Evolutionary conservation across 2,888 invertebrate species (phyloP).

Genomic region (Limenitis arthemis): DNA sequence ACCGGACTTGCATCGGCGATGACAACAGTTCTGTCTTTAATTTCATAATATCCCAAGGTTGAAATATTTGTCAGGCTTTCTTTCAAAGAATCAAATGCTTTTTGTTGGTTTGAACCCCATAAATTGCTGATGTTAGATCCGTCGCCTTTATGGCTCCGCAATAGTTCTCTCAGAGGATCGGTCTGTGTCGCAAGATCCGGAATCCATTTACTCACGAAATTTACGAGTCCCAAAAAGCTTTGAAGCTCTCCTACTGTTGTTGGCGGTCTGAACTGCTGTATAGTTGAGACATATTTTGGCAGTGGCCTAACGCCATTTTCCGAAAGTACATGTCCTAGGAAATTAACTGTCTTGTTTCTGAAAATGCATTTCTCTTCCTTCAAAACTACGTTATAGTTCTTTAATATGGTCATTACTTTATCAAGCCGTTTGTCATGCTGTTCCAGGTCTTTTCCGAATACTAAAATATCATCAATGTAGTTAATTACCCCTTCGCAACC

Average conservation of each 20-base stretch:
- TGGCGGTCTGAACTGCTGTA: constrained; percentile 21
- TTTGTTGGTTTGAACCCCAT: constrained; percentile 16
- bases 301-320: constrained; percentile 20
- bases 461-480: background rate
- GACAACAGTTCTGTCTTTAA: constrained; percentile 9
- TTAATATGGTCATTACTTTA: constrained; percentile 18
- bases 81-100: too few relatives aligned
- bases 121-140: constrained; percentile 7
- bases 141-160: constrained; percentile 7
- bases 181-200: constrained; percentile 23
- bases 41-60: too few relatives aligned
- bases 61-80: too few relatives aligned
- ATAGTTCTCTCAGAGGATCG: constrained; percentile 22
- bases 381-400: too few relatives aligned
- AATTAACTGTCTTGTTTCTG: constrained; percentile 7
- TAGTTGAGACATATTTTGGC: constrained; percentile 20
- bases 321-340: constrained; percentile 25
- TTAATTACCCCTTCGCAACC: constrained; percentile 31
- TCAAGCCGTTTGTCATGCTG: constrained; percentile 19
- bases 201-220: constrained; percentile 25
- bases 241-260: constrained; percentile 24
- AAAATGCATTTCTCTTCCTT: constrained; percentile 22
- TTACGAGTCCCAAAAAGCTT: constrained; percentile 30
- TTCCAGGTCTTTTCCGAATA: constrained; percentile 1
- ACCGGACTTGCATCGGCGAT: constrained; percentile 15